Base-by-base conservation (phyloP, 1,140 invertebrate species). In the Anastatus disparis region DNA sequence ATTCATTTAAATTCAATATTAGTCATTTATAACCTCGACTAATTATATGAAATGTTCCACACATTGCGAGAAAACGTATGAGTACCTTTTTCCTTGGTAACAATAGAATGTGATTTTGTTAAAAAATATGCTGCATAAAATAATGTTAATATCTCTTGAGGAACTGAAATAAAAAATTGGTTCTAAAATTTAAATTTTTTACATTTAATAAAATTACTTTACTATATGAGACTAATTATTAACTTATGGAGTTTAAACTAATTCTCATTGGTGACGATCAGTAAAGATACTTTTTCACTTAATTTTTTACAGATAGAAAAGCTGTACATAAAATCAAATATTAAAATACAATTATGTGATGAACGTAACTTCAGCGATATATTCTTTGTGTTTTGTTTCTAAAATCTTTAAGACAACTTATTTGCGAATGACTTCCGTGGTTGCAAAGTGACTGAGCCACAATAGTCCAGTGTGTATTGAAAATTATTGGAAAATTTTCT, bases 21-120 rank as follows among this genome's bases (percentile, higher is more conserved):
- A 42, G 24, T 61, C 4, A 52, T 27, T 52, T 44, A 44, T 27
- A 7, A 61, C 58, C 58, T 61, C n/a, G 15, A 61, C 15, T 6
- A 42, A 12, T 61, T 61, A 44, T 26, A 61, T 61, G 24, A 61
- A 61, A 17, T 61, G 17, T 27, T 61, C 58, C 8, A 44, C 24
- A 44, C 58, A 42, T 61, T 24, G 15, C 24, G 20, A 3, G 24
- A 61, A 61, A 44, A 44, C 3, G 58, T 61, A 15, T 15, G 24
- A 15, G 58, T 44, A 13, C 58, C 17, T 61, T 42, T 42, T n/a
- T 61, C n/a, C 27, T 61, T 61, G 10, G 38, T 61, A 15, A 10
- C 4, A 27, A 61, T 15, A 44, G 58, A 27, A 12, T 15, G 2
- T 26, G 58, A 7, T 61, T 61, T 61, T 44, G 58, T 61, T 1